Evolutionary conservation across 2,113 vertebrate genomes (phyloP).

Genomic region (Amblyornis subalaris): DNA sequence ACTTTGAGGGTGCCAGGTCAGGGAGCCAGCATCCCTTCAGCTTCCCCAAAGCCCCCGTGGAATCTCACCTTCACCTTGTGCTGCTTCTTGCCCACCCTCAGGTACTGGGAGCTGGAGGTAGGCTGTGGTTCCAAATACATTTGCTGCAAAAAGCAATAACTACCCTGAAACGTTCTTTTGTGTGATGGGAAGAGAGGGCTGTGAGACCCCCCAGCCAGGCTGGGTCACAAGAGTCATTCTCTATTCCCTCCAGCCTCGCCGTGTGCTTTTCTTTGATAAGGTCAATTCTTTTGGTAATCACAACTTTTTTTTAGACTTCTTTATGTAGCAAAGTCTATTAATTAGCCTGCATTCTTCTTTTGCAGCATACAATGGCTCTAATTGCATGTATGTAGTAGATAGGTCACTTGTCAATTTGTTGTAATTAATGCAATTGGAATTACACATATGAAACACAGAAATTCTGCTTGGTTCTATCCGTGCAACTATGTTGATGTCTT

Average conservation of each 20-base stretch:
- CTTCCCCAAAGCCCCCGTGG: accelerated
- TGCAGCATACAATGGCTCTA: neutral
- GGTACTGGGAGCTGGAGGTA: neutral
- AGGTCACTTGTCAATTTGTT: neutral
- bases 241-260: accelerated
- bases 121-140: neutral
- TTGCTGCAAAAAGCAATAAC: neutral
- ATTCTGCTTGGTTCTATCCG: neutral
- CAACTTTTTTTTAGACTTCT: neutral
- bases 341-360: neutral
- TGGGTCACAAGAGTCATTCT: neutral
- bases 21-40: too few species aligned
- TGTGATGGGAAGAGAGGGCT: neutral
- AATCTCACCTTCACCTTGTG: neutral
- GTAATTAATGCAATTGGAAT: neutral
- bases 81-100: neutral
- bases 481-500: neutral
- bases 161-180: neutral
- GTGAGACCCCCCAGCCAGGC: neutral
- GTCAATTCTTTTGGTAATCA: neutral
- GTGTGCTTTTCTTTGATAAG: neutral
- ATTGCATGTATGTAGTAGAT: neutral
- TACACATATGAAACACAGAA: neutral
- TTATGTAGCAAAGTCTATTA: neutral
- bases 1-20: accelerated